Base-by-base conservation (phyloP, 2,888 invertebrate species). In the Zaprionus bogoriensis region DNA sequence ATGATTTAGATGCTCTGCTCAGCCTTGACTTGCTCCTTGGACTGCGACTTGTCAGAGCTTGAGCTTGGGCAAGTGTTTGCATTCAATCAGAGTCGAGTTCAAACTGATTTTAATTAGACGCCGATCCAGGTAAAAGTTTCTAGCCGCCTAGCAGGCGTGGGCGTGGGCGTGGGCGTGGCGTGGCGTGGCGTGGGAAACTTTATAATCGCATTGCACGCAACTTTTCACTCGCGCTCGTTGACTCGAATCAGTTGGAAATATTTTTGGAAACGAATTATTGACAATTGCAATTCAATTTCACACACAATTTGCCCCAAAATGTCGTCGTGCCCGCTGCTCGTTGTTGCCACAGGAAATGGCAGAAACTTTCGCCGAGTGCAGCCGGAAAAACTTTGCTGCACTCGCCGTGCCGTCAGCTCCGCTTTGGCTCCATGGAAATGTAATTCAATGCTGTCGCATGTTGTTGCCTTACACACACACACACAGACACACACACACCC, bases 261-360 rank as follows among this genome's bases (percentile, higher is more conserved):
- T 74, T 84, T 78, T 84, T 81, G 67, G 61, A 63, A 84, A 78
- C 85, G 78, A 80, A 80, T 80, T 80, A 80, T 80, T 80, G 80
- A 80, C 80, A 80, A 80, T 80, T 80, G 80, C 80, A 80, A 80
- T 80, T 80, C 85, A 84, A 80, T 80, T 80, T 80, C 85, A 84
- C 80, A 80, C 80, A 84, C 80, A 80, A 80, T 80, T 80, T 80
- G 80, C 74, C 74, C 70, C 81, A 75, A 81, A 84, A 84, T 70
- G 78, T 84, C 67, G 71, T 67, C 58, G 36, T 58, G 36, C 61
- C 51, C 14, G 17, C 20, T 12, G 12, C 36, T 38, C 36, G 58
- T 47, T 45, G 50, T 51, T 71, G 62, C 72, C 62, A 77, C 67
- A 75, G 84, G 78, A 84, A 80, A 84, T 70, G 58, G 67, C 72